Evolutionary conservation across 2,888 invertebrate species (phyloP).

Genomic region (Drepana falcataria): DNA sequence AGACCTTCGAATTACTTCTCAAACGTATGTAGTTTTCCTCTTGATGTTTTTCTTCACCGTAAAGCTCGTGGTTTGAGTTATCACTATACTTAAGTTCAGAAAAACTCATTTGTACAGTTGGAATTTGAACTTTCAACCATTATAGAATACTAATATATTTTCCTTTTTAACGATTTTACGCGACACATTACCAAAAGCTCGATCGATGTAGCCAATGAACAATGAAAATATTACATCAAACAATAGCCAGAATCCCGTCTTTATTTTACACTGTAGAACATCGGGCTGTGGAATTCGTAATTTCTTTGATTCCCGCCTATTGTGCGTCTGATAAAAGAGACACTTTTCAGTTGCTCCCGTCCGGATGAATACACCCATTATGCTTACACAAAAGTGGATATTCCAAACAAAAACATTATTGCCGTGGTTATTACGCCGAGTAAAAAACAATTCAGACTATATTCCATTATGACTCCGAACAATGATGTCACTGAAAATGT

Average conservation of each 20-base stretch:
- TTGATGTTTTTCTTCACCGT: no score
- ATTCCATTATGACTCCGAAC: constrained; percentile 59
- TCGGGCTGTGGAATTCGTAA: constrained; percentile 60
- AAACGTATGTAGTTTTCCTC: no score
- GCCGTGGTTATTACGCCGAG: constrained; percentile 51
- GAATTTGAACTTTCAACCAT: no score
- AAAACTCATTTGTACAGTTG: no score
- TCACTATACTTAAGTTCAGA: no score
- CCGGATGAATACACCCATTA: constrained; percentile 76
- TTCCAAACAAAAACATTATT: constrained; percentile 70
- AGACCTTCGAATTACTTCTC: no score
- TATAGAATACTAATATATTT: not conserved
- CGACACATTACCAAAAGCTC: constrained; percentile 8
- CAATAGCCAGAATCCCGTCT: constrained; percentile 39
- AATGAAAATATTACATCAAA: constrained; percentile 35
- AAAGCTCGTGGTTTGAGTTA: no score
- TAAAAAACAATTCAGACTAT: constrained; percentile 61
- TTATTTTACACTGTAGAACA: constrained; percentile 67
- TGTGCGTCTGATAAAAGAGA: constrained; percentile 73
- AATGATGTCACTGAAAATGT: constrained; percentile 50
- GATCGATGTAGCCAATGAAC: constrained; percentile 25
- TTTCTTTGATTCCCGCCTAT: constrained; percentile 74
- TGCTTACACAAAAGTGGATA: constrained; percentile 70
- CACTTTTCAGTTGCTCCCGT: constrained; percentile 67
- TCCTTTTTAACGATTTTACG: not conserved